phyloP scores from a whole-genome alignment of 2,797 vertebrate species.

The Taenioides sp. region DNA sequence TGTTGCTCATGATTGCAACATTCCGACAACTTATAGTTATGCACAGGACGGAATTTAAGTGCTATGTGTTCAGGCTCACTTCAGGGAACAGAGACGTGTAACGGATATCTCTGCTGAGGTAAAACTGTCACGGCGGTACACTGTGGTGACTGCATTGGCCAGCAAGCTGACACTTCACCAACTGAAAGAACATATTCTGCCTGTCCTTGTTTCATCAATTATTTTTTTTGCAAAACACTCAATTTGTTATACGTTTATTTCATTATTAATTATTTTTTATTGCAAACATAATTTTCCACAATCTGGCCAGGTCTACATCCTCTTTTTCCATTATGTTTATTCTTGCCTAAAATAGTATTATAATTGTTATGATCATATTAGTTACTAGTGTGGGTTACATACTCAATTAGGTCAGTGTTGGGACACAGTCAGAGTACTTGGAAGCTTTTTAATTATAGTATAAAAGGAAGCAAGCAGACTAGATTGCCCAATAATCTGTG shows the following conservation, averaged over 20 bases:
- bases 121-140: slow-evolving; percentile 35
- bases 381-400: slow-evolving; percentile 7
- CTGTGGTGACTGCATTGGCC: slow-evolving; percentile 35
- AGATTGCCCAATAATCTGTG: neutral
- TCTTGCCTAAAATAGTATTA: neutral
- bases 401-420: slow-evolving; percentile 17
- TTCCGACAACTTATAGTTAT: slow-evolving; percentile 31
- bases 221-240: slow-evolving; percentile 18
- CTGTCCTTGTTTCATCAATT: slow-evolving; percentile 11
- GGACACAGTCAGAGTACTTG: slow-evolving; percentile 12
- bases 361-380: neutral
- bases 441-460: slow-evolving; percentile 28
- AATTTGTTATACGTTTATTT: neutral
- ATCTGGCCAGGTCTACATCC: neutral
- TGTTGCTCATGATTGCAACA: slow-evolving; percentile 39
- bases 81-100: slow-evolving; percentile 50
- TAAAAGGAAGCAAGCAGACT: slow-evolving; percentile 1
- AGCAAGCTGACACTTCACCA: slow-evolving; percentile 39
- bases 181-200: slow-evolving; percentile 15
- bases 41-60: slow-evolving; percentile 45
- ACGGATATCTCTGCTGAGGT: slow-evolving; percentile 60
- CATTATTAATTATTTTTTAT: neutral
- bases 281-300: neutral
- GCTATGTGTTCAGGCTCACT: slow-evolving; percentile 28
- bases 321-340: neutral